phyloP scores from a whole-genome alignment of 1,140 invertebrate species.

The Rhopalosiphum maidis region DNA sequence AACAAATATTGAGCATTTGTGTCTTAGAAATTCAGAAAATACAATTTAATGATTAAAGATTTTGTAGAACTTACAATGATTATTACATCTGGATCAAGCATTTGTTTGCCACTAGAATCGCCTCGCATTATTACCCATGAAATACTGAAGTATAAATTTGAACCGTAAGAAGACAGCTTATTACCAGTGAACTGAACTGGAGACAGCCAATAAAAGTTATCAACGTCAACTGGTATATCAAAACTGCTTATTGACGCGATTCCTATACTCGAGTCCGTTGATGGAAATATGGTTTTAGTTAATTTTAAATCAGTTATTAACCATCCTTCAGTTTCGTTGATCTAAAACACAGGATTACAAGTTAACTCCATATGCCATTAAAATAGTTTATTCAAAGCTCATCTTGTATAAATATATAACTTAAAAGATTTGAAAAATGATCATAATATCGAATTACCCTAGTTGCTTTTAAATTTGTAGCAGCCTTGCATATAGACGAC shows the following conservation, averaged over 20 bases:
- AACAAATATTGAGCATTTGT: background rate
- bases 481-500: constrained; percentile 72
- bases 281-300: constrained; percentile 65
- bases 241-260: constrained; percentile 69
- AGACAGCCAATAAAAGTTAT: constrained; percentile 88
- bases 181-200: constrained; percentile 78
- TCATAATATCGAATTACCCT: constrained; percentile 65
- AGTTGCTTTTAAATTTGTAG: constrained; percentile 68
- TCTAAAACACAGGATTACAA: constrained; percentile 61
- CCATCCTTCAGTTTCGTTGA: constrained; percentile 71
- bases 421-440: background rate
- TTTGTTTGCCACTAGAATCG: constrained; percentile 85
- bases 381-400: background rate
- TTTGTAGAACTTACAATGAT: constrained; percentile 71
- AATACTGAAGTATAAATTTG: constrained; percentile 76
- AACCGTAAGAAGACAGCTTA: constrained; percentile 83
- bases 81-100: constrained; percentile 84
- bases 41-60: background rate
- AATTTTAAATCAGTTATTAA: constrained; percentile 70
- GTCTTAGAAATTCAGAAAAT: background rate
- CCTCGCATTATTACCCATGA: constrained; percentile 87
- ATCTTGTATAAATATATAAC: background rate
- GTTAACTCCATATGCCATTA: background rate
- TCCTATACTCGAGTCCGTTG: constrained; percentile 66
- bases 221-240: constrained; percentile 71